A percentile compares a stretch with the other conserved stretches of the same genome.
Conservation (phyloP, 2,888 invertebrate genomes). For the Drepanosiphum platanoidis region DNA sequence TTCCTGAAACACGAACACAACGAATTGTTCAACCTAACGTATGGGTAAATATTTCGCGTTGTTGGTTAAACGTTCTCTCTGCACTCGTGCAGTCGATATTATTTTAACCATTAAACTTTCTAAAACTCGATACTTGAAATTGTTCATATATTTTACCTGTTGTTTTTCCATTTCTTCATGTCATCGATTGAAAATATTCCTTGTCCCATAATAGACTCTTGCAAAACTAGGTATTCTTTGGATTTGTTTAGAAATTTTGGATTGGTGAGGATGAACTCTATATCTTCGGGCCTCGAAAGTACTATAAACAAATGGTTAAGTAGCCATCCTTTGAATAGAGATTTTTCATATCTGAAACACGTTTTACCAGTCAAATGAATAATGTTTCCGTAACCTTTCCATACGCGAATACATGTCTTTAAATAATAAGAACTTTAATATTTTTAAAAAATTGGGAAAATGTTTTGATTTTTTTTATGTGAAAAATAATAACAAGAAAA, state of each 20-base stretch:
- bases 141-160: no score
- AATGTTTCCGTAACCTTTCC: no score
- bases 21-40: no score
- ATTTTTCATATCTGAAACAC: constrained; percentile 39
- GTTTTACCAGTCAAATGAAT: no score
- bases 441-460: no score
- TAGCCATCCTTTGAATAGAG: constrained; percentile 31
- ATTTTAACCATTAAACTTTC: no score
- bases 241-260: constrained; percentile 30
- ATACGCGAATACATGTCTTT: no score
- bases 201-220: constrained; percentile 49
- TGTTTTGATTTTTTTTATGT: no score
- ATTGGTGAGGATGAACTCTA: constrained; percentile 17
- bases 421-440: no score
- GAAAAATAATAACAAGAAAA: no score
- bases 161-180: constrained; percentile 49
- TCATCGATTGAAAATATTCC: constrained; percentile 54
- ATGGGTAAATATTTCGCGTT: neutral
- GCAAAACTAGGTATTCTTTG: constrained; percentile 13
- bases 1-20: constrained; percentile 19
- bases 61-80: no score
- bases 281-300: constrained; percentile 33
- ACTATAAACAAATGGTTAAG: constrained; percentile 28
- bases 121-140: no score
- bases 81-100: neutral